Evolutionary conservation across 2,797 vertebrate genomes (phyloP).

Genomic region (Notoglanidium macrostoma): DNA sequence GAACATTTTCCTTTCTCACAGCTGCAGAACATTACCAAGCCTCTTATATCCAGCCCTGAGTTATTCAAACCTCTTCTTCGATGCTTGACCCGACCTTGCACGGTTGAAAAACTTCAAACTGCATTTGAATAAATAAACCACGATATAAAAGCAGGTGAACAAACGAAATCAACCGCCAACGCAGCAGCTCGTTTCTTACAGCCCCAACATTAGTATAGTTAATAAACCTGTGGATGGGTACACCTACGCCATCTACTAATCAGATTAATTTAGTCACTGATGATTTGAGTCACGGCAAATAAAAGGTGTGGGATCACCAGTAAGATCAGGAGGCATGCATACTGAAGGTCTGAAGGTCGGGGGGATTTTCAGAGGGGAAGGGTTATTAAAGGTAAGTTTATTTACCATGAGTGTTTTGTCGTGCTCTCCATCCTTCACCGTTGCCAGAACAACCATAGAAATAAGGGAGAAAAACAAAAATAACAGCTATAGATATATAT

Average conservation of each 20-base stretch:
- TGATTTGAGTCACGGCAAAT: neutral
- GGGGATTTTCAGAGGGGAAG: conserved; percentile 54
- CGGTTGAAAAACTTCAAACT: neutral
- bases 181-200: neutral
- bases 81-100: neutral
- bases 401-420: conserved; percentile 84
- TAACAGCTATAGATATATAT: conserved; percentile 17
- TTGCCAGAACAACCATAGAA: conserved; percentile 73
- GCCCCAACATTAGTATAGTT: neutral
- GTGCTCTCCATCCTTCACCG: conserved; percentile 83
- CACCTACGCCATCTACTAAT: neutral
- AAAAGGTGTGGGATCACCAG: too few relatives aligned
- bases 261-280: neutral
- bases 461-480: conserved; percentile 73
- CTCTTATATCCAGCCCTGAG: neutral
- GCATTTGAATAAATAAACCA: neutral
- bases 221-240: neutral
- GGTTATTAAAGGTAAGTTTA: conserved; percentile 74
- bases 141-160: neutral
- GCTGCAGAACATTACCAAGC: neutral
- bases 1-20: neutral
- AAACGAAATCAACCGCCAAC: neutral
- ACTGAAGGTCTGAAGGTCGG: conserved; percentile 26
- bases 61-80: neutral
- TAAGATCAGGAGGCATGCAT: conserved; percentile 36